Evolutionary conservation across 2,113 vertebrate species (phyloP).

Genomic region (Riparia riparia): DNA sequence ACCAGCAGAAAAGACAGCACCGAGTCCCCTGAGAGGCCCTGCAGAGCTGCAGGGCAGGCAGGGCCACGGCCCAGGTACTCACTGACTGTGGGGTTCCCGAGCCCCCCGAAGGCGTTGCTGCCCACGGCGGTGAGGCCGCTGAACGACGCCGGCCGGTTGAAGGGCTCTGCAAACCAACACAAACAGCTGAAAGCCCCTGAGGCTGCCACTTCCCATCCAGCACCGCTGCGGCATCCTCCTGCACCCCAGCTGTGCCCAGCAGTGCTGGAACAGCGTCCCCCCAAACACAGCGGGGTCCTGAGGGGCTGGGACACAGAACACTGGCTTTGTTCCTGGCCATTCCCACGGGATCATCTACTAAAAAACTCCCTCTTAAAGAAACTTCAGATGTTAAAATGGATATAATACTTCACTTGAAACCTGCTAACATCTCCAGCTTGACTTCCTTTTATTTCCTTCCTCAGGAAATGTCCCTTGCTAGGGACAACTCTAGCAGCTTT

Average conservation of each 20-base stretch:
- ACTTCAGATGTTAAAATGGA: not conserved
- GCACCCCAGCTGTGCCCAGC: not conserved
- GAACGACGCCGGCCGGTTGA: slow-evolving; percentile 89
- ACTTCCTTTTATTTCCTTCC: not conserved
- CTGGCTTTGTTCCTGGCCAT: not conserved
- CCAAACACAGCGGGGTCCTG: not conserved
- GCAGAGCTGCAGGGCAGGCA: not conserved
- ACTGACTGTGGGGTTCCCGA: slow-evolving; percentile 97
- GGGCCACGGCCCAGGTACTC: slow-evolving; percentile 77
- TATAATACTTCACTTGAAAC: not conserved
- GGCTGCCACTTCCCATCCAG: not conserved
- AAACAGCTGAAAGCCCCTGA: not conserved
- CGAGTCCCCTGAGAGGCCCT: not conserved
- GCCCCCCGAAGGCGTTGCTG: slow-evolving; percentile 94
- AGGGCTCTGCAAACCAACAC: slow-evolving; percentile 84
- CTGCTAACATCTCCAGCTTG: not conserved
- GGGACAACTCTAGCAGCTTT: not conserved
- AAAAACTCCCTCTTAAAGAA: not conserved
- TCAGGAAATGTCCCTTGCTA: not conserved
- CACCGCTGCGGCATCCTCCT: accelerated
- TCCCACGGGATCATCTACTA: not conserved
- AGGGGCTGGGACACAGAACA: not conserved
- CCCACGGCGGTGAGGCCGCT: slow-evolving; percentile 91
- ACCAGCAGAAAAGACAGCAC: not conserved
- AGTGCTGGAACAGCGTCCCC: not conserved